Evolutionary conservation across 2,888 invertebrate species (phyloP).

Genomic region (Andrena camellia): DNA sequence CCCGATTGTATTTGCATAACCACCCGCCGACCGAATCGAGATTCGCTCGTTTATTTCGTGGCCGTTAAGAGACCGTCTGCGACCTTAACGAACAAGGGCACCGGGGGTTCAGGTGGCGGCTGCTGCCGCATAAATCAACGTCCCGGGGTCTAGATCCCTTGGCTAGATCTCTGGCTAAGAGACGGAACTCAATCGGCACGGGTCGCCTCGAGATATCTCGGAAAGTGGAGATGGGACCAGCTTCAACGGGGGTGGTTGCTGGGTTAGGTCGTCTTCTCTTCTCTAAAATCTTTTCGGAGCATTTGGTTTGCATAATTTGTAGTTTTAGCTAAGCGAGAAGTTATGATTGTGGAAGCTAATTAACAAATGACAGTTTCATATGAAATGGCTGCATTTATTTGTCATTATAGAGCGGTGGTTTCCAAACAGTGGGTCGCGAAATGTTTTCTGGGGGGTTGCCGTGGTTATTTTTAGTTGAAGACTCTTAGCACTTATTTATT

Average conservation of each 20-base stretch:
- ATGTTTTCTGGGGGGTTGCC: too few relatives aligned
- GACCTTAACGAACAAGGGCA: constrained; percentile 73
- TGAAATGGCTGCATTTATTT: too few relatives aligned
- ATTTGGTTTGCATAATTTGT: too few relatives aligned
- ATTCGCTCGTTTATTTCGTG: constrained; percentile 37
- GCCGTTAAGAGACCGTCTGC: constrained; percentile 50
- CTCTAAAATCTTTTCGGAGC: too few relatives aligned
- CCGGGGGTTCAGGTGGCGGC: constrained; percentile 58
- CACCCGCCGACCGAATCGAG: constrained; percentile 49
- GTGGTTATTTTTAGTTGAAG: too few relatives aligned
- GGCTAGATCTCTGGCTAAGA: constrained; percentile 26
- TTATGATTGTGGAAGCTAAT: too few relatives aligned
- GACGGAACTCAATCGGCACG: background rate
- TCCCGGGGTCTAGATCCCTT: constrained; percentile 56
- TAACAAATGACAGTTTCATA: too few relatives aligned
- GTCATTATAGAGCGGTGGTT: too few relatives aligned
- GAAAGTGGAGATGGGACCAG: background rate
- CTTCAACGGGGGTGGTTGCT: background rate
- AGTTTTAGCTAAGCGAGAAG: too few relatives aligned
- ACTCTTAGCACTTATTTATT: too few relatives aligned
- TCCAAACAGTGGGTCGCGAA: too few relatives aligned
- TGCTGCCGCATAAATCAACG: constrained; percentile 70
- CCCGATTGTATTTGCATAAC: constrained; percentile 61
- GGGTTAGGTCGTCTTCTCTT: background rate
- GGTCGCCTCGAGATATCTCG: constrained; percentile 4